Evolutionary conservation across 1,140 invertebrate species (phyloP), one percentile per base, ranked within the genome.

Genomic region (Forficula auricularia): DNA sequence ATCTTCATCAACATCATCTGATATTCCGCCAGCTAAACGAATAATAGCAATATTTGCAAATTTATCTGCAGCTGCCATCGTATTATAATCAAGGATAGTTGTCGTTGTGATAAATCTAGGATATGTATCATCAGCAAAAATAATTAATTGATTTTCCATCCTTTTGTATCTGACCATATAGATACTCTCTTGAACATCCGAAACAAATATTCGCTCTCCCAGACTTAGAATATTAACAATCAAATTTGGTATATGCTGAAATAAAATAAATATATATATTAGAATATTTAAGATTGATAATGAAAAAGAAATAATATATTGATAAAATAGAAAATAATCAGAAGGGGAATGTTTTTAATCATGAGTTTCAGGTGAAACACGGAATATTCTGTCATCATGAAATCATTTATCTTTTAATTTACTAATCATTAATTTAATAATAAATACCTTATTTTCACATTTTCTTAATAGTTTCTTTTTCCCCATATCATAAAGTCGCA

Each of bases 1-100:
- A 69, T 98, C 95, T 66, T 98, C 94, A 56, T 98, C 94, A 0
- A 98, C 89, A 56, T 98, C 92, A 64, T 99, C 95, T 18, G 79
- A 87, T 0, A 94, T 80, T 46, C 87, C 87, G 38, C 77, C 72
- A 1, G 92, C 86, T 20, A 98, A 59, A 14, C 95, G 71, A 49
- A 82, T 66, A 47, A 97, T 74, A 42, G 81, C 75, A 48, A 99
- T 73, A 58, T 97, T 98, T n/a, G 95, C 96, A 73, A 98, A 99
- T 62, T 98, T 98, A 60, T 99, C 96, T 2, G 87, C 88, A 27
- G 85, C 79, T 0, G 91, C 92, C 16, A 97, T 78, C 2, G 95
- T 98, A 54, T 95, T 87, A 53, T 95, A 98, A 66, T 99, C 96
- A 12, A 99, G 61, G n/a, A 98, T 67, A 51, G 79, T 80, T 0